Conservation (phyloP, 2,797 vertebrate genomes). For the Urocyon cinereoargenteus region DNA sequence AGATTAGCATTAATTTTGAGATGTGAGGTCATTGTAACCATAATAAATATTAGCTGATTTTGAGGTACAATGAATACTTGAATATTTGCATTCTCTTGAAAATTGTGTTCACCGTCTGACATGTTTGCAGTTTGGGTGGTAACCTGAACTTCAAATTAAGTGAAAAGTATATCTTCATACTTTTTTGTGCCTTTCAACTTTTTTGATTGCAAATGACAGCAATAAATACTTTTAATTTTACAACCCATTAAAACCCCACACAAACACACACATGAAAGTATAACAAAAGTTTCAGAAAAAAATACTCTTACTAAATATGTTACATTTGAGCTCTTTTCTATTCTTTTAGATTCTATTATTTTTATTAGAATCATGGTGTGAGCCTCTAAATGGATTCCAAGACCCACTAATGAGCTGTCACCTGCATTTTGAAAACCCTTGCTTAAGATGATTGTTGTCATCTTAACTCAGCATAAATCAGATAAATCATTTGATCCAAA, state of each 20-base stretch:
- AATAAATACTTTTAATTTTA: constrained; percentile 1
- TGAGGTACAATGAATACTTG: neutral
- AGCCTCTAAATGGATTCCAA: neutral
- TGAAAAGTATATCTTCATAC: neutral
- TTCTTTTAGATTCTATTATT: neutral
- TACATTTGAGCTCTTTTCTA: neutral
- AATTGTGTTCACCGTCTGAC: neutral
- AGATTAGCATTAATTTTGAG: constrained; percentile 3
- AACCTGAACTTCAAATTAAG: neutral
- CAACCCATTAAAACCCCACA: neutral
- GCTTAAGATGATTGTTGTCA: neutral
- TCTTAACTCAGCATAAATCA: neutral
- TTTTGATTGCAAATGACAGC: neutral
- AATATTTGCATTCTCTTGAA: constrained; percentile 32
- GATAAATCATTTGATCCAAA: neutral
- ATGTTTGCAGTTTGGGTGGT: neutral
- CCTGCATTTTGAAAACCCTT: neutral
- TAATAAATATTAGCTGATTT: neutral
- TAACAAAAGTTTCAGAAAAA: constrained; percentile 14
- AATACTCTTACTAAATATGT: neutral
- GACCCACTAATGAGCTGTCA: neutral
- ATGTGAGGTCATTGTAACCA: neutral
- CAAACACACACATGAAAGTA: neutral
- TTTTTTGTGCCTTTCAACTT: neutral
- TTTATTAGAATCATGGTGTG: neutral